Percentiles rank a stretch among this genome's conserved stretches.
Conservation (phyloP, 2,113 vertebrate genomes). For the Marmota monax region DNA sequence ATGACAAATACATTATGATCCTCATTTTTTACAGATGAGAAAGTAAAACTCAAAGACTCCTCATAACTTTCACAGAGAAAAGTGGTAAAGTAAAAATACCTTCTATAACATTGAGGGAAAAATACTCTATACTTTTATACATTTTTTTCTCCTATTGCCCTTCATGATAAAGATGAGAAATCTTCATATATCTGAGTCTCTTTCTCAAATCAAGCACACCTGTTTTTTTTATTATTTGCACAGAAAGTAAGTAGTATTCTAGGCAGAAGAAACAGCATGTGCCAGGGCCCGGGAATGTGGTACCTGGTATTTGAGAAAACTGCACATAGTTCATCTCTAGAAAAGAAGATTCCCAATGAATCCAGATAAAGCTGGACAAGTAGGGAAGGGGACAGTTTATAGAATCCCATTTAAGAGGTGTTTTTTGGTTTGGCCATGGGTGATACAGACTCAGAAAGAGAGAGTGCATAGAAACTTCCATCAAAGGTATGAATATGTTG, state of each 20-base stretch:
- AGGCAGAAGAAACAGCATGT: not conserved
- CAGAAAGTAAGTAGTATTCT: not conserved
- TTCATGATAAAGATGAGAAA: not conserved
- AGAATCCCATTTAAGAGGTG: not conserved
- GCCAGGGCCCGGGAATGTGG: not conserved
- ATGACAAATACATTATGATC: slow-evolving; percentile 44
- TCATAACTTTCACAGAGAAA: not conserved
- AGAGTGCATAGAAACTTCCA: not conserved
- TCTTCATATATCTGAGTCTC: not conserved
- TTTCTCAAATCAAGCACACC: not conserved
- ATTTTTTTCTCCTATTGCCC: not conserved
- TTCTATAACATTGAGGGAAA: not conserved
- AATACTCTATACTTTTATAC: not conserved
- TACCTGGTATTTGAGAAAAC: not conserved
- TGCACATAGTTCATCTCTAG: not conserved
- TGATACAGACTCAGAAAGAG: not conserved
- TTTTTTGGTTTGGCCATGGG: not conserved
- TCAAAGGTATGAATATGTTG: not conserved
- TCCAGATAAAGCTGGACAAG: not conserved
- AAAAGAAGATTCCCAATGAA: not conserved
- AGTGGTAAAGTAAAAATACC: not conserved
- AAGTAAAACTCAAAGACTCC: not conserved
- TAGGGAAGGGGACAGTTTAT: not conserved
- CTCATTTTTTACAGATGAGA: slow-evolving; percentile 47
- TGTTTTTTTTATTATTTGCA: not conserved